Conservation (phyloP, 2,888 invertebrate species). For the Sclerodermus sp. region DNA sequence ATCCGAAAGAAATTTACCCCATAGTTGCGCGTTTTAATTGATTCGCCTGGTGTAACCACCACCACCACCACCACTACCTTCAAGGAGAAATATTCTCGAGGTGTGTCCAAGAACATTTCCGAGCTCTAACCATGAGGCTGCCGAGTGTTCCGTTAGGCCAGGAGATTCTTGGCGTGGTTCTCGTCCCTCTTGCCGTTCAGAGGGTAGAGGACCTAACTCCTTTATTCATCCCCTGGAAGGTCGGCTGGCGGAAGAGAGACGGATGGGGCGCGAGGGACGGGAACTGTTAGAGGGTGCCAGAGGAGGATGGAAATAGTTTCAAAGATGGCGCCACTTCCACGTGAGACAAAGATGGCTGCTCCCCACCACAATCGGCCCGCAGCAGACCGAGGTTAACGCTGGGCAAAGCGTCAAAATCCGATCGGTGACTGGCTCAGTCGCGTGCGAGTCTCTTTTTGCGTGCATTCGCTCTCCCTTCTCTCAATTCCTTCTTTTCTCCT, state of each 20-base stretch:
- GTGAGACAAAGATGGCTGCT: constrained; percentile 14
- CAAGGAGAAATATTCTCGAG: no score
- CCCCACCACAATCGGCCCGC: background rate
- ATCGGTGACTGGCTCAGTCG: constrained; percentile 21
- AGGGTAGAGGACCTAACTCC: background rate
- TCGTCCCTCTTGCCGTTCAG: background rate
- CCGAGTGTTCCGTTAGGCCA: background rate
- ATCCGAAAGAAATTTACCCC: no score
- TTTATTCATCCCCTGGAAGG: constrained; percentile 11
- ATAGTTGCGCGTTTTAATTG: no score
- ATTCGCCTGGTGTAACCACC: no score
- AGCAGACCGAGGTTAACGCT: constrained; percentile 11
- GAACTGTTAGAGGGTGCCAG: background rate
- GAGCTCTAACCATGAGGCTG: no score
- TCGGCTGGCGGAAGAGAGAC: background rate
- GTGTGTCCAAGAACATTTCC: no score
- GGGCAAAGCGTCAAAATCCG: constrained; percentile 18
- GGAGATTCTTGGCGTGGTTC: background rate
- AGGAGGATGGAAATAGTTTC: constrained; percentile 2
- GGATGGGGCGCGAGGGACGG: background rate
- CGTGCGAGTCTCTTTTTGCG: constrained; percentile 25
- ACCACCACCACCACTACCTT: no score
- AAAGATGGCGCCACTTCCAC: constrained; percentile 29
- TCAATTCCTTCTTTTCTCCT: no score
- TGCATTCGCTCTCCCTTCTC: no score